Conservation (phyloP, 2,888 invertebrate genomes). For the Eubasilissa splendida region DNA sequence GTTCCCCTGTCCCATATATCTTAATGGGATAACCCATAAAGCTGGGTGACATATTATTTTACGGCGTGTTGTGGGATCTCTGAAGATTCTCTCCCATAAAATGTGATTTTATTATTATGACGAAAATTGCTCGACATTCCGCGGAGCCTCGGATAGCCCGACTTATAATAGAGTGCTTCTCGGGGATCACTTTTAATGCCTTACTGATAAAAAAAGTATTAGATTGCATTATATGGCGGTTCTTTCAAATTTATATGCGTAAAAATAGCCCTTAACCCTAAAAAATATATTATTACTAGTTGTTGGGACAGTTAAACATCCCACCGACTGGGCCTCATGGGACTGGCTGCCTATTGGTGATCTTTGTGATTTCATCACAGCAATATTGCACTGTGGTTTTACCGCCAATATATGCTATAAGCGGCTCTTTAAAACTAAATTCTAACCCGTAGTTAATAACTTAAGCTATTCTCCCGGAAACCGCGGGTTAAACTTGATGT, state of each 20-base stretch:
- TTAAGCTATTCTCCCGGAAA: no score
- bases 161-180: conserved; percentile 38
- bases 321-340: no score
- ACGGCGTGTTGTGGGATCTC: conserved; percentile 43
- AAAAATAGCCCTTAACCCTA: background rate
- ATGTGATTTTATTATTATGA: conserved; percentile 55
- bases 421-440: no score
- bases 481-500: no score
- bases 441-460: no score
- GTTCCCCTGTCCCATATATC: conserved; percentile 40
- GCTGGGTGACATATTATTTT: conserved; percentile 50
- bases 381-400: no score
- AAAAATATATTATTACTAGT: no score
- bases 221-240: conserved; percentile 10
- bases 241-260: background rate
- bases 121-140: conserved; percentile 46
- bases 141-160: conserved; percentile 15
- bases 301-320: no score
- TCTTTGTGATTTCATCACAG: no score
- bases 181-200: background rate
- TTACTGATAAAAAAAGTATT: conserved; percentile 28
- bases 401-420: no score
- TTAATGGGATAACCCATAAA: conserved; percentile 53
- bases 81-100: conserved; percentile 48
- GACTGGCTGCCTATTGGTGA: no score